These are phyloP conservation scores for Ophraella communa DNA, from an alignment of 2,888 invertebrate genomes.

Conservation along the genomic window DNA sequence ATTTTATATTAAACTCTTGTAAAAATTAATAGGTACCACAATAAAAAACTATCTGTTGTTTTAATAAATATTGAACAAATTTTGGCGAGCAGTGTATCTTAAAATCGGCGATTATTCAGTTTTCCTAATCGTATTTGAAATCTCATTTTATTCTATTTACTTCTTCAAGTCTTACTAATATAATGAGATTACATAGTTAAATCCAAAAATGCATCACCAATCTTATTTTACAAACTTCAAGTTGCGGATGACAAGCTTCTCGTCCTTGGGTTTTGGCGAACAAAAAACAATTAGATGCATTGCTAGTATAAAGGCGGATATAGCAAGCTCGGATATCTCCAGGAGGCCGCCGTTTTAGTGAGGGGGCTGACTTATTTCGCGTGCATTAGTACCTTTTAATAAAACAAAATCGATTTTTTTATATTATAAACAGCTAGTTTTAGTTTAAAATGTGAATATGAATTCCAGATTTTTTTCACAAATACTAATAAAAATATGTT, in stretches of 20 bases:
- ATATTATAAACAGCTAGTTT: too few species aligned
- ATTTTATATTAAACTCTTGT: too few species aligned
- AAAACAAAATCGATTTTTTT: not conserved
- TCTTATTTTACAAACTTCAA: not conserved
- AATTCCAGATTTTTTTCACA: too few species aligned
- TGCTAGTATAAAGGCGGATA: slow-evolving; percentile 3
- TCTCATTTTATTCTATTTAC: not conserved
- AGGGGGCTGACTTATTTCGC: not conserved
- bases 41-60: too few species aligned
- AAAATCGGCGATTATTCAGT: too few species aligned
- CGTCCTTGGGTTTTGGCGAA: slow-evolving; percentile 6
- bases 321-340: slow-evolving; percentile 2
- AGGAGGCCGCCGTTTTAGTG: slow-evolving; percentile 4
- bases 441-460: too few species aligned
- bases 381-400: too few species aligned
- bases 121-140: not conserved
- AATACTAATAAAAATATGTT: too few species aligned
- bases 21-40: too few species aligned
- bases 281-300: slow-evolving; percentile 19
- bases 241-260: slow-evolving; percentile 10
- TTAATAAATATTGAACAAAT: too few species aligned
- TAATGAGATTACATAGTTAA: not conserved
- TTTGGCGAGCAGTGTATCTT: not conserved
- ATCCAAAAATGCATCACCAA: not conserved
- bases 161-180: not conserved